A percentile compares a stretch with the other conserved stretches of the same genome.
These are phyloP conservation scores for Siniperca scherzeri DNA, from an alignment of 2,797 vertebrate species.

Conservation along the genomic window DNA sequence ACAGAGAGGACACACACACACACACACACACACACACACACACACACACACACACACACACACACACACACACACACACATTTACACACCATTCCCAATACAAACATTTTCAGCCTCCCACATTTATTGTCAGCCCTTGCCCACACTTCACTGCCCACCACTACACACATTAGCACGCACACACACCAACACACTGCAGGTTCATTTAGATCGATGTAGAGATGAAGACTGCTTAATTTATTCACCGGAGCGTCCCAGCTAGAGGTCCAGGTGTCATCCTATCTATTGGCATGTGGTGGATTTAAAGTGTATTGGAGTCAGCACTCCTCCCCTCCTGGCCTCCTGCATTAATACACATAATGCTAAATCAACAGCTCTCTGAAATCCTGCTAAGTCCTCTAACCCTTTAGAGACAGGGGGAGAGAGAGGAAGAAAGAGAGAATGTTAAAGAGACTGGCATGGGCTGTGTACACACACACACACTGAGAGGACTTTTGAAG, in stretches of 20 bases:
- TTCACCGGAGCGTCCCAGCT: constrained; percentile 64
- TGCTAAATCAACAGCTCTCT: constrained; percentile 79
- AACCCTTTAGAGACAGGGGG: constrained; percentile 56
- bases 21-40: neutral
- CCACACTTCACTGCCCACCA: constrained; percentile 7
- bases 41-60: constrained; percentile 19
- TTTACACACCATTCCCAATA: neutral
- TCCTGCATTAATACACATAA: constrained; percentile 75
- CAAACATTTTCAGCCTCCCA: constrained; percentile 11
- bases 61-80: constrained; percentile 9
- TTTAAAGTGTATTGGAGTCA: constrained; percentile 80
- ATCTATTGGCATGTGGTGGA: constrained; percentile 80
- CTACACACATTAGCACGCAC: constrained; percentile 17
- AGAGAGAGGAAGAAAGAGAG: constrained; percentile 30
- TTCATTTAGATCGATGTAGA: constrained; percentile 65
- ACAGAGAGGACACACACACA: constrained; percentile 1
- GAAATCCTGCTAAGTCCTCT: constrained; percentile 65
- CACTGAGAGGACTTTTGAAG: constrained; percentile 49
- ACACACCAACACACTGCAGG: constrained; percentile 17
- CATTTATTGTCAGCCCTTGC: constrained; percentile 26
- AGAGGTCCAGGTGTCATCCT: constrained; percentile 77
- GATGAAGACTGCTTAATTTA: constrained; percentile 76
- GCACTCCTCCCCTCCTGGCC: constrained; percentile 64
- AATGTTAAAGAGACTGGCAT: constrained; percentile 33
- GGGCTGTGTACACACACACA: constrained; percentile 6